phyloP scores from a whole-genome alignment of 2,113 vertebrate genomes.

The Lophotis ruficrista region DNA sequence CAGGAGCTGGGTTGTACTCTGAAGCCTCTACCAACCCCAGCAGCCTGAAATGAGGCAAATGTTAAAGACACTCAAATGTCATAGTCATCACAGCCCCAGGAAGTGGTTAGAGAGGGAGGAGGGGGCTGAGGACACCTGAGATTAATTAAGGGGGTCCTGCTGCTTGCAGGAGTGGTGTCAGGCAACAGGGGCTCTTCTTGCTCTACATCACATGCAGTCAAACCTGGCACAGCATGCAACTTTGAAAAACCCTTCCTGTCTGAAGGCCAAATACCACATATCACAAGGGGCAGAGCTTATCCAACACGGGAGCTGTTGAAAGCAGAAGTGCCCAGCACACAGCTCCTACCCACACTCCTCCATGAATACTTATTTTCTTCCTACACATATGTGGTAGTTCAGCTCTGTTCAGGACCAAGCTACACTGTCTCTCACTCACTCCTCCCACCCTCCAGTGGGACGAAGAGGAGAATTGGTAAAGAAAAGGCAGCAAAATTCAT shows the following conservation, averaged over 20 bases:
- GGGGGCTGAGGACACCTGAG: background rate
- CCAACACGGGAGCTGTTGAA: background rate
- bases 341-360: background rate
- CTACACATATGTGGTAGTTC: background rate
- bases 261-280: background rate
- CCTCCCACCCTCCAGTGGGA: too few relatives aligned
- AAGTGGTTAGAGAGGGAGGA: background rate
- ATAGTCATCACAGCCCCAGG: background rate
- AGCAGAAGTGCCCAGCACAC: background rate
- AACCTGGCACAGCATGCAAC: accelerated
- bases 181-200: background rate
- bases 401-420: too few relatives aligned
- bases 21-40: background rate
- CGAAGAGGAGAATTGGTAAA: too few relatives aligned
- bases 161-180: background rate
- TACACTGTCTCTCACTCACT: too few relatives aligned
- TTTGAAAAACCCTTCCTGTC: background rate
- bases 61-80: background rate
- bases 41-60: background rate
- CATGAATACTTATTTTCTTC: background rate
- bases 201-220: background rate
- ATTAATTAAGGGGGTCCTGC: background rate
- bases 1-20: background rate
- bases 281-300: background rate
- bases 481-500: too few relatives aligned